Percentiles rank a stretch among this genome's conserved stretches.
Evolutionary conservation across 2,888 invertebrate genomes (phyloP).

Genomic region (Tineola bisselliella): DNA sequence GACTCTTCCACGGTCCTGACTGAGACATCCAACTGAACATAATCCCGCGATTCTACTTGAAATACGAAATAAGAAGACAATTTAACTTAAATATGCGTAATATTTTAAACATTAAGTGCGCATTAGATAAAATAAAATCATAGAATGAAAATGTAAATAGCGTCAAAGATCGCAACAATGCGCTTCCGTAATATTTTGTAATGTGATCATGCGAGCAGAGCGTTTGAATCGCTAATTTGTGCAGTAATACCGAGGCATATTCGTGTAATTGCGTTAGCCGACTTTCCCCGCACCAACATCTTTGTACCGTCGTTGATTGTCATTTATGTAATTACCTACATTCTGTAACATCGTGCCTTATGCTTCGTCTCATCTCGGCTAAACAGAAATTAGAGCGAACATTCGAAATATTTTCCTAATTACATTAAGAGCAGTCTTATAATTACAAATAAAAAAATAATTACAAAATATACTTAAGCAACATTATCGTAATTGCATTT

Average conservation of each 20-base stretch:
- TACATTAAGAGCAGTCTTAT: conserved; percentile 27
- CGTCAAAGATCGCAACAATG: too few relatives aligned
- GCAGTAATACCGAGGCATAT: conserved; percentile 16
- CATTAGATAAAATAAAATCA: too few relatives aligned
- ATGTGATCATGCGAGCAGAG: background rate
- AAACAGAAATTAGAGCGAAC: conserved; percentile 37
- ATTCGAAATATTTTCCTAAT: conserved; percentile 50
- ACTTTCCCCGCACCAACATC: conserved; percentile 48
- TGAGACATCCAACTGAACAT: background rate
- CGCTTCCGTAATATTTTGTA: background rate
- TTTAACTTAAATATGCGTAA: too few relatives aligned
- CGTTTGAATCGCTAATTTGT: background rate
- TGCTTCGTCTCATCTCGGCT: conserved; percentile 27
- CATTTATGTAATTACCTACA: conserved; percentile 58
- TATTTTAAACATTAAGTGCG: too few relatives aligned
- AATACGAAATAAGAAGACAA: background rate
- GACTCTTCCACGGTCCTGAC: background rate
- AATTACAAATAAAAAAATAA: too few relatives aligned
- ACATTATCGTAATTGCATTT: background rate
- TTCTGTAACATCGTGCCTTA: conserved; percentile 36
- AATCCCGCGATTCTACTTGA: background rate
- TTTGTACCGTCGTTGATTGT: conserved; percentile 49
- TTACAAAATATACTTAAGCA: background rate
- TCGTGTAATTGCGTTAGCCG: conserved; percentile 49
- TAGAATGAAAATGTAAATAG: too few relatives aligned